Conservation (phyloP, 2,888 invertebrate species). For the Pseudeuparius sepicola region DNA sequence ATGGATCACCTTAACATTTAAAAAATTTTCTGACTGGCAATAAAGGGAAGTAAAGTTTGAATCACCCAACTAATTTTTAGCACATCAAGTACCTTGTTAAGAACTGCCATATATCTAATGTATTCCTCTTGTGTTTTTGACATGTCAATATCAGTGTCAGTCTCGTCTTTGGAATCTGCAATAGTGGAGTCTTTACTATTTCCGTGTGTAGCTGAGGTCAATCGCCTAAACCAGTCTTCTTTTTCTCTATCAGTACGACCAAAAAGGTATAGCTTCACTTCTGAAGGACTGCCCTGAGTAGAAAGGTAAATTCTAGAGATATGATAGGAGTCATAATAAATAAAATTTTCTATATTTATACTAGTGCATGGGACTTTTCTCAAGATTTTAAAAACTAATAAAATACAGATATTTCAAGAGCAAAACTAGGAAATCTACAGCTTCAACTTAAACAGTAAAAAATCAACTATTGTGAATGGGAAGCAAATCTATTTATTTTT, state of each 20-base stretch:
- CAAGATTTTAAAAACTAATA: too few relatives aligned
- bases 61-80: too few relatives aligned
- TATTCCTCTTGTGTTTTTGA: slow-evolving; percentile 31
- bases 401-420: too few relatives aligned
- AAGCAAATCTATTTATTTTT: too few relatives aligned
- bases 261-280: slow-evolving; percentile 41
- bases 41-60: too few relatives aligned
- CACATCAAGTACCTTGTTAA: slow-evolving; percentile 30
- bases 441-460: too few relatives aligned
- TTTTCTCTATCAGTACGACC: slow-evolving; percentile 82
- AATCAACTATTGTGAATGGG: too few relatives aligned
- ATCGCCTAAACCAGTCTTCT: slow-evolving; percentile 68
- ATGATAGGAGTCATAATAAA: slow-evolving; percentile 5
- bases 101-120: slow-evolving; percentile 33
- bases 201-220: slow-evolving; percentile 31
- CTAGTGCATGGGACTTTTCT: too few relatives aligned
- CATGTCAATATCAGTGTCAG: too few relatives aligned
- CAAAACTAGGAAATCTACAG: too few relatives aligned
- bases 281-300: slow-evolving; percentile 25
- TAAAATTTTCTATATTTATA: slow-evolving; percentile 9
- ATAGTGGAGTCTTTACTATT: slow-evolving; percentile 9
- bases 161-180: slow-evolving; percentile 1
- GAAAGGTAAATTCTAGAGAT: neutral
- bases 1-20: too few relatives aligned
- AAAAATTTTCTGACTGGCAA: too few relatives aligned